phyloP scores from a whole-genome alignment of 1,140 invertebrate genomes.

The Nasonia longicornis region DNA sequence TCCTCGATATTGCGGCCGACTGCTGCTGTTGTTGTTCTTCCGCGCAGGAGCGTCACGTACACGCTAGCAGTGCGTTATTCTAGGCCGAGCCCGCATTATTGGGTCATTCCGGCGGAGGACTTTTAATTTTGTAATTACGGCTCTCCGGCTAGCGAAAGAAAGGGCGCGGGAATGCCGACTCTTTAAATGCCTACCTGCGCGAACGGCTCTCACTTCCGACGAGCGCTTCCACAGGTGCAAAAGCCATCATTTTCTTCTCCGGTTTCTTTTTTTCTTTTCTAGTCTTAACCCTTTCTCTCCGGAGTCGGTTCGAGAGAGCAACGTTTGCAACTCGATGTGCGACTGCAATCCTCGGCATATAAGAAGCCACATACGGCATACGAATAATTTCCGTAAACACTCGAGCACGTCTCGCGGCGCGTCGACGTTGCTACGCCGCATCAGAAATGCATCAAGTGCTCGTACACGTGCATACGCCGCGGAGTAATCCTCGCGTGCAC shows the following conservation, averaged over 20 bases:
- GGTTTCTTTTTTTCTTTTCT: background rate
- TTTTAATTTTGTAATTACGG: constrained; percentile 62
- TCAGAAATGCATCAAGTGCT: constrained; percentile 45
- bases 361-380: background rate
- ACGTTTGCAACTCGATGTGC: constrained; percentile 16
- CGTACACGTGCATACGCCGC: background rate
- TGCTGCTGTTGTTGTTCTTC: constrained; percentile 52
- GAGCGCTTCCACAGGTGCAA: constrained; percentile 27
- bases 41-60: background rate
- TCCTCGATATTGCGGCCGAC: constrained; percentile 53
- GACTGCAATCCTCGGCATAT: constrained; percentile 1
- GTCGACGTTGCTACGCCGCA: constrained; percentile 34
- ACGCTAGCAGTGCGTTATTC: background rate
- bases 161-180: background rate
- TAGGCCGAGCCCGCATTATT: background rate
- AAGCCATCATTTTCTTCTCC: background rate
- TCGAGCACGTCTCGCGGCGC: background rate
- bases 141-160: constrained; percentile 5
- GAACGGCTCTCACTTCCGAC: background rate
- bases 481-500: background rate
- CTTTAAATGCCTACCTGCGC: constrained; percentile 4
- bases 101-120: constrained; percentile 41
- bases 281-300: background rate
- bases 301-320: constrained; percentile 4
- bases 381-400: constrained; percentile 28